These are phyloP conservation scores for Ichneumoninae sp. DNA, from an alignment of 2,888 invertebrate genomes.

Conservation along the genomic window DNA sequence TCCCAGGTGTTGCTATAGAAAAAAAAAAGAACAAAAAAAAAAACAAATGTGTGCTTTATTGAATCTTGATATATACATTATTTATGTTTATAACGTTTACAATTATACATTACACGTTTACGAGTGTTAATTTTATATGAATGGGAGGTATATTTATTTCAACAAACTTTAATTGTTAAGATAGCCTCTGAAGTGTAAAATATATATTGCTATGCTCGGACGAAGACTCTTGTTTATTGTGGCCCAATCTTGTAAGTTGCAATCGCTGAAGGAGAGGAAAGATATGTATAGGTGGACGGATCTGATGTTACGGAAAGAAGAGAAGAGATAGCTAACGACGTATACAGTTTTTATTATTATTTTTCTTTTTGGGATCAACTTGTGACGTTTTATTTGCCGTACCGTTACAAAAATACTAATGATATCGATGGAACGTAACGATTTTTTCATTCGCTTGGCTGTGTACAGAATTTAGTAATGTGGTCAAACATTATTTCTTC, in stretches of 20 bases:
- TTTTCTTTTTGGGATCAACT: constrained; percentile 48
- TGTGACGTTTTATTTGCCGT: constrained; percentile 61
- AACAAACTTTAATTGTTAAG: constrained; percentile 53
- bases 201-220: constrained; percentile 63
- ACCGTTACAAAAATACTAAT: constrained; percentile 73
- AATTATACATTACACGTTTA: constrained; percentile 62
- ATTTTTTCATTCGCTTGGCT: constrained; percentile 37
- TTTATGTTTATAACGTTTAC: constrained; percentile 67
- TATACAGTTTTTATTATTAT: not conserved
- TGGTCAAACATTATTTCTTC: constrained; percentile 32
- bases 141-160: constrained; percentile 64
- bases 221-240: constrained; percentile 43
- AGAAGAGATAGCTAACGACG: constrained; percentile 27
- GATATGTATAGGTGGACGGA: constrained; percentile 27
- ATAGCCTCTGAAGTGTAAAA: constrained; percentile 61
- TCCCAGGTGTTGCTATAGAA: constrained; percentile 47
- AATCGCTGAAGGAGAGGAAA: constrained; percentile 1
- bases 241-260: constrained; percentile 9
- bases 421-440: constrained; percentile 65
- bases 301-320: not conserved
- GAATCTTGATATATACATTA: constrained; percentile 59
- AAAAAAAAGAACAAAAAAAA: not conserved
- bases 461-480: constrained; percentile 67
- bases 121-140: constrained; percentile 64
- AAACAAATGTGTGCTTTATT: constrained; percentile 58